Percentiles rank a stretch among this genome's conserved stretches.
These are phyloP conservation scores for Piprites chloris DNA, from an alignment of 2,113 vertebrate species.

Conservation along the genomic window DNA sequence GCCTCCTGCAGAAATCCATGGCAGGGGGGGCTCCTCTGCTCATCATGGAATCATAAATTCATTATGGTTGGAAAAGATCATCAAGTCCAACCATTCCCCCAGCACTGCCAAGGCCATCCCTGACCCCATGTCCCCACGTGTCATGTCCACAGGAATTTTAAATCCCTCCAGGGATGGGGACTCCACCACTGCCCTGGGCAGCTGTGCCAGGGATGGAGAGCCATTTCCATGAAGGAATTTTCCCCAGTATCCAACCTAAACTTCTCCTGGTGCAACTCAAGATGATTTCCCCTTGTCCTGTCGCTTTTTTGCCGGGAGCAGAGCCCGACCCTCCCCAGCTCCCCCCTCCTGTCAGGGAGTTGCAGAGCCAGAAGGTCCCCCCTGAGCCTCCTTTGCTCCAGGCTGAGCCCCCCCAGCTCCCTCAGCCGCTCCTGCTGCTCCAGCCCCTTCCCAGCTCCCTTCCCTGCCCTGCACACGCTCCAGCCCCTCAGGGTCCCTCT, in stretches of 20 bases:
- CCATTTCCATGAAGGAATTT: not conserved
- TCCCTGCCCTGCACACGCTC: not conserved
- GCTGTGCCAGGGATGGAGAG: not conserved
- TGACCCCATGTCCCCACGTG: not conserved
- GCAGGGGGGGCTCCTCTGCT: not conserved
- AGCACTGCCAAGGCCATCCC: not conserved
- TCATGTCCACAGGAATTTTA: not conserved
- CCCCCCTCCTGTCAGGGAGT: not conserved
- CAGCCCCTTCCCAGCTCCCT: not conserved
- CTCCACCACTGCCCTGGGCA: not conserved
- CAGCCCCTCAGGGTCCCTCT: not conserved
- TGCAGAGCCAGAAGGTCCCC: not conserved
- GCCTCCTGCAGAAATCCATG: not conserved
- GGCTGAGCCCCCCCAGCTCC: not conserved
- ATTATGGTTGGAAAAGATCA: not conserved
- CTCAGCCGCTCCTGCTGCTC: not conserved
- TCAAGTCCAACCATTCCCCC: not conserved
- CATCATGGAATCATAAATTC: not conserved
- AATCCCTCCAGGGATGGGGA: not conserved
- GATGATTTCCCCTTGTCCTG: not conserved
- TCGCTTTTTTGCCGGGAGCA: not conserved
- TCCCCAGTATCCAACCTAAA: not conserved
- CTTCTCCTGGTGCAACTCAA: not conserved
- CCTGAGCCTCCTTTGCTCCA: not conserved
- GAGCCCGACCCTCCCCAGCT: not conserved